These are phyloP conservation scores for Aphelenchoides besseyi DNA, from an alignment of 1,140 invertebrate genomes.

Conservation along the genomic window DNA sequence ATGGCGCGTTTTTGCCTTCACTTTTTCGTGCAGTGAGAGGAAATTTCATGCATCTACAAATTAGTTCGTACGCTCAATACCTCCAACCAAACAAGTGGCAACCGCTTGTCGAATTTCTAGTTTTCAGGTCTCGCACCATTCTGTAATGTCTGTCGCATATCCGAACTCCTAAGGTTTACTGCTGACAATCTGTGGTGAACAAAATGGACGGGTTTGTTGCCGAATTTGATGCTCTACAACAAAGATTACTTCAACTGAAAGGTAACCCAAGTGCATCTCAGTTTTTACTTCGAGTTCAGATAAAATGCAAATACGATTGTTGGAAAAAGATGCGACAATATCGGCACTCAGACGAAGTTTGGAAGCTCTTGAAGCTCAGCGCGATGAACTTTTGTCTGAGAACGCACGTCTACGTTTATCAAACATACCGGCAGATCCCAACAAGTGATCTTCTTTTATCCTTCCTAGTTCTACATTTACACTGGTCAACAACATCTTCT, in stretches of 20 bases:
- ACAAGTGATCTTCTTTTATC: neutral
- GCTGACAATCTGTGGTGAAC: no score
- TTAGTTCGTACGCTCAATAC: no score
- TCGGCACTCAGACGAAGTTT: neutral
- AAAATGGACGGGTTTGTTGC: conserved; percentile 1
- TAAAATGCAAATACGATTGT: neutral
- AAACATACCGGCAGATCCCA: neutral
- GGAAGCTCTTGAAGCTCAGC: neutral
- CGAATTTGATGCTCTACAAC: conserved; percentile 1
- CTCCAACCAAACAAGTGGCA: no score
- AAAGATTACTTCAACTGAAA: conserved; percentile 10
- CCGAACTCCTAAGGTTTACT: no score
- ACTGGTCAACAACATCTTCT: no score
- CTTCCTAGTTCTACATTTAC: no score
- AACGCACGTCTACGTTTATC: neutral
- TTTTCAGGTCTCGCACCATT: no score
- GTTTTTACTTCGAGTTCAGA: neutral
- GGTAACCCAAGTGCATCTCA: neutral
- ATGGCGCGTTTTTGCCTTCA: no score
- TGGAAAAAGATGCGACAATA: neutral
- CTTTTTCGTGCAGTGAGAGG: no score
- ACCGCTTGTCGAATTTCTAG: no score
- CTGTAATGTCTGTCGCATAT: no score
- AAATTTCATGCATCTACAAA: no score
- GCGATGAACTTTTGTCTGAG: neutral